Conservation (phyloP, 2,797 vertebrate species). For the Schizopygopsis malacanthus region DNA sequence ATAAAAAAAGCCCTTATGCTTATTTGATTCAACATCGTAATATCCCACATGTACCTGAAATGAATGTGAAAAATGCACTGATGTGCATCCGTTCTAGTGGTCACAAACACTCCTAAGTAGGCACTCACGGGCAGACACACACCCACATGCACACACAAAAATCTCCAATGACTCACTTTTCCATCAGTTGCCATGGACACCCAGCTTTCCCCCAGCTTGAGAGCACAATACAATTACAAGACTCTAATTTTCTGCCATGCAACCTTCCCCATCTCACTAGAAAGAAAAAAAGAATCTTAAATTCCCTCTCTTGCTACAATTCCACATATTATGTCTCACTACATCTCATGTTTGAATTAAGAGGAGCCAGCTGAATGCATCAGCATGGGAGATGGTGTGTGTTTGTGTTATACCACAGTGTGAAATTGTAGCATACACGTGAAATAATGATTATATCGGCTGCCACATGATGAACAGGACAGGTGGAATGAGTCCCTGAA, state of each 20-base stretch:
- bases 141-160: constrained; percentile 39
- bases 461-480: background rate
- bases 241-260: constrained; percentile 57
- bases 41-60: constrained; percentile 10
- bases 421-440: background rate
- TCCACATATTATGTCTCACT: constrained; percentile 17
- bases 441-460: background rate
- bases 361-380: background rate
- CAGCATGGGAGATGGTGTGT: background rate
- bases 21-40: background rate
- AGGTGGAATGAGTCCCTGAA: background rate
- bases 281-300: constrained; percentile 40
- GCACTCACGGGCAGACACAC: constrained; percentile 37
- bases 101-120: constrained; percentile 36
- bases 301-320: constrained; percentile 28
- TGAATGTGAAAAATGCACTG: constrained; percentile 11
- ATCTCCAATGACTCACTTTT: constrained; percentile 55
- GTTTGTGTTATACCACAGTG: background rate
- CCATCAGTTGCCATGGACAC: constrained; percentile 67
- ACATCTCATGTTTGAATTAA: constrained; percentile 3
- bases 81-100: constrained; percentile 35
- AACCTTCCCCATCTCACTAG: constrained; percentile 21
- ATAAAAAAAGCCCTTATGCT: background rate
- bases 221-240: constrained; percentile 59
- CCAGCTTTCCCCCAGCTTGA: constrained; percentile 53